Base-by-base conservation (phyloP, 2,888 invertebrate genomes). In the Chymomyza amoena region DNA sequence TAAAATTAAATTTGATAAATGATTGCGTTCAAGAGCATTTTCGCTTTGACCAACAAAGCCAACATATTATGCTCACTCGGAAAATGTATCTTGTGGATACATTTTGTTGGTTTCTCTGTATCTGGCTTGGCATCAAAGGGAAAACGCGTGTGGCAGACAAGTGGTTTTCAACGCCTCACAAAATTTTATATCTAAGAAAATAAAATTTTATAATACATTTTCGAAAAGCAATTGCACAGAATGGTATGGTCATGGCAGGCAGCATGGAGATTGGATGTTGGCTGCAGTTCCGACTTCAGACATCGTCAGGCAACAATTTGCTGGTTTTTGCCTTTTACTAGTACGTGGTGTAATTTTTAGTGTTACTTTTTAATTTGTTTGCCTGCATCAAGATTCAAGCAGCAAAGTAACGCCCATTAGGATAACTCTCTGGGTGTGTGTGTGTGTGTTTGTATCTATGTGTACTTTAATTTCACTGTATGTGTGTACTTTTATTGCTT, bases 261-360 rank as follows among this genome's bases (percentile, higher is more conserved):
- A 13, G 39, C 32, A 25, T 25, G 4, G 25, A 25, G 36, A 2
- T 36, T 36, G 9, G 36, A 5, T 6, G 36, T 6, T 45, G 10
- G 39, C 6, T 45, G 39, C 39, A 45, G 10, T 45, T 10, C 39
- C 13, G 39, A 45, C 3, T 45, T 10, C 39, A 45, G 39, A 45
- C 3, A 13, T 45, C 3, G 4, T 45, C 39, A 45, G 39, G 4
- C 25, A 25, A 15, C 57, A 60, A 15, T 60, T 60, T 60, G 60
- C 16, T 25, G 20, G 15, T 36, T 18, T 32, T n/a, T 15, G n/a
- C 36, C 15, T n/a, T 36, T 36, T 32, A 9, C 32, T 32, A 9
- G 60, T 78, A 83, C 84, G 86, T 85, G 83, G 71, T 81, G 79
- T 83, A 85, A 83, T 85, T 85, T 83, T 81, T 84, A 85, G 83